Evolutionary conservation across 2,888 invertebrate species (phyloP).

Genomic region (Patella pellucida): DNA sequence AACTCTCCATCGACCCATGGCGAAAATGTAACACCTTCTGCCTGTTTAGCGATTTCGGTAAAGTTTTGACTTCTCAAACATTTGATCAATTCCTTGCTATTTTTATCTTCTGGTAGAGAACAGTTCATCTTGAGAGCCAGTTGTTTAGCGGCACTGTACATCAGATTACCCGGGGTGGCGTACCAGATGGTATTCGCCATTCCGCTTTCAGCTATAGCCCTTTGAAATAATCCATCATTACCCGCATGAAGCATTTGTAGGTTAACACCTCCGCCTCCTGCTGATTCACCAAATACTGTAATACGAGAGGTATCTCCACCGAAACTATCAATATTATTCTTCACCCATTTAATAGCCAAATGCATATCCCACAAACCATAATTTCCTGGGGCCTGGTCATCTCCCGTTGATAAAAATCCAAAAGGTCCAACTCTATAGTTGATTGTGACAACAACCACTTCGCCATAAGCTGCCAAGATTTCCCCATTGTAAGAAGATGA

Average conservation of each 20-base stretch:
- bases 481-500: conserved; percentile 43
- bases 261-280: conserved; percentile 45
- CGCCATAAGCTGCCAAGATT: conserved; percentile 37
- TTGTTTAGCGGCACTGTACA: not conserved
- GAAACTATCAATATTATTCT: conserved; percentile 47
- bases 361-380: conserved; percentile 54
- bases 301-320: conserved; percentile 43
- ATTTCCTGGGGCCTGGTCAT: conserved; percentile 49
- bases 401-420: conserved; percentile 52
- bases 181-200: conserved; percentile 23
- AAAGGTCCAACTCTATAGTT: conserved; percentile 51
- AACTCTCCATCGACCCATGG: too few species aligned
- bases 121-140: not conserved
- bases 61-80: not conserved
- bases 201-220: conserved; percentile 51
- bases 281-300: conserved; percentile 54
- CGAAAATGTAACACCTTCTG: too few species aligned
- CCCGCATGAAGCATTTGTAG: conserved; percentile 43
- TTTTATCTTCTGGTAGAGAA: not conserved
- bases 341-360: conserved; percentile 49
- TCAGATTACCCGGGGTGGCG: not conserved
- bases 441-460: conserved; percentile 46
- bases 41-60: too few species aligned
- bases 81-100: not conserved
- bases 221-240: conserved; percentile 46